Conservation (phyloP, 2,113 vertebrate species). For the Toxostoma redivivum region DNA sequence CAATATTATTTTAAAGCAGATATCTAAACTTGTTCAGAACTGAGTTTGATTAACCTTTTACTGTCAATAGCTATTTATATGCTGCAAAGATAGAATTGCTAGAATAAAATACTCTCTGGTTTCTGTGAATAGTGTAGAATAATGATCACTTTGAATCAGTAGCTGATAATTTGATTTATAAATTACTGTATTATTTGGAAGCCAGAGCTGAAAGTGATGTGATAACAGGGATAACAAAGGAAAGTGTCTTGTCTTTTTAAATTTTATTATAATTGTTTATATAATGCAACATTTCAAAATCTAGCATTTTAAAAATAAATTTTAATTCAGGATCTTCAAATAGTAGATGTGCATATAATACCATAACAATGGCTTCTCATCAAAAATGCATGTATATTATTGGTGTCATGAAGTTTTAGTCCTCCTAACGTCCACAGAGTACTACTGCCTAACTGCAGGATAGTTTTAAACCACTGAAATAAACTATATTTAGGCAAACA, state of each 20-base stretch:
- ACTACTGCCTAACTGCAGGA: not conserved
- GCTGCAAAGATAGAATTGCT: not conserved
- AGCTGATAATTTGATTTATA: not conserved
- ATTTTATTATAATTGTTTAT: not conserved
- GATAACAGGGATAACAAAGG: not conserved
- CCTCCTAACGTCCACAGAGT: not conserved
- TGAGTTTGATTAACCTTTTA: not conserved
- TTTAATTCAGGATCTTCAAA: not conserved
- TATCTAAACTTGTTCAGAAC: not conserved
- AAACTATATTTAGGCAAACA: not conserved
- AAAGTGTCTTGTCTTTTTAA: too few species aligned
- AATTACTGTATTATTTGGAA: not conserved
- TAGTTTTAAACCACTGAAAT: not conserved
- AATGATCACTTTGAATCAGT: not conserved
- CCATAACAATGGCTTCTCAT: not conserved
- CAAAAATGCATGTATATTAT: not conserved
- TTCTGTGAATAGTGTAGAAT: not conserved
- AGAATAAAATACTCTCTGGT: not conserved
- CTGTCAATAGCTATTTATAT: not conserved
- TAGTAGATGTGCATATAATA: not conserved
- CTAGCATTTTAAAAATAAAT: not conserved
- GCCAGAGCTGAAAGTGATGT: not conserved
- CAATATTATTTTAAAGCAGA: not conserved
- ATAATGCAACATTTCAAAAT: not conserved
- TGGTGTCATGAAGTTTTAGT: not conserved